Percentiles rank a stretch among this genome's conserved stretches.
These are phyloP conservation scores for Dysmachus trigonus DNA, from an alignment of 2,888 invertebrate genomes.

Conservation along the genomic window DNA sequence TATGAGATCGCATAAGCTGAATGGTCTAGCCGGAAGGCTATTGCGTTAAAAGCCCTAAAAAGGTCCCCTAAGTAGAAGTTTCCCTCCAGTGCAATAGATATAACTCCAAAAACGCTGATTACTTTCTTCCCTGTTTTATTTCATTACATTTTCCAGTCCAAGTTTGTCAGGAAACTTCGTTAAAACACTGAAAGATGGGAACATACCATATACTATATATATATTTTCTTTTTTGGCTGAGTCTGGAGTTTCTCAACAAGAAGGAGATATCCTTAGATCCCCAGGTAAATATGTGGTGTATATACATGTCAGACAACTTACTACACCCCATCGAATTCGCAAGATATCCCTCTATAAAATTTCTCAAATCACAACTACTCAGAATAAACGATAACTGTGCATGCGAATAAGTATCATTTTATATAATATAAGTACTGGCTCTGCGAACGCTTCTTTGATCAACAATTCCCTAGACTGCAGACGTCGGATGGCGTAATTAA, in stretches of 20 bases:
- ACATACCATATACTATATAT: neutral
- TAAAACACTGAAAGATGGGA: neutral
- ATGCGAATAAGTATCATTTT: neutral
- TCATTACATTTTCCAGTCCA: neutral
- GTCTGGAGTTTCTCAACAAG: neutral
- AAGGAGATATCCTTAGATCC: neutral
- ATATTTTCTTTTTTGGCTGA: neutral
- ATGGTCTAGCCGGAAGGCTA: neutral
- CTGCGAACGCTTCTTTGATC: neutral
- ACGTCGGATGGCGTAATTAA: constrained; percentile 4
- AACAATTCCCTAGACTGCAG: neutral
- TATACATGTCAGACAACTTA: neutral
- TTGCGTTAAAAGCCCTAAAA: neutral
- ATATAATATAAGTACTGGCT: neutral
- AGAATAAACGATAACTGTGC: neutral
- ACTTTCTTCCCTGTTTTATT: constrained; percentile 18
- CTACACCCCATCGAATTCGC: neutral
- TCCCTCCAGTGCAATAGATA: neutral
- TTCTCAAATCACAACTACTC: neutral
- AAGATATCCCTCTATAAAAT: neutral
- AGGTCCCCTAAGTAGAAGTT: neutral
- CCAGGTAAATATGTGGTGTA: neutral
- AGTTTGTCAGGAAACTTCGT: neutral
- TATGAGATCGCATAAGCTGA: constrained; percentile 36
- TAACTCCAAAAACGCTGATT: constrained; percentile 5